Base-by-base conservation (phyloP, 2,888 invertebrate genomes). In the Pterostichus niger region DNA sequence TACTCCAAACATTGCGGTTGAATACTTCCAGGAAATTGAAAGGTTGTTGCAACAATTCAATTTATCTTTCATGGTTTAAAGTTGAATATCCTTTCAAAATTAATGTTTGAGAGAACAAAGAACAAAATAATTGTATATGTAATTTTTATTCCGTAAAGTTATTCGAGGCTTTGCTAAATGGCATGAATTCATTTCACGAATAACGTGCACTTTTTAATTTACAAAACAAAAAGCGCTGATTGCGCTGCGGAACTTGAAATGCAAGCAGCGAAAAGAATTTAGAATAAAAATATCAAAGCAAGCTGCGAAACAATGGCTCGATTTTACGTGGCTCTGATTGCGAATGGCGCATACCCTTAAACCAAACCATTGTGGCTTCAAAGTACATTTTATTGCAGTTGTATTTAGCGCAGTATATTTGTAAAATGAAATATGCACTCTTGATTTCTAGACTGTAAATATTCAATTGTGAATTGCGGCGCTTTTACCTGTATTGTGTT, bases 201-300 rank as follows among this genome's bases (percentile, higher is more conserved):
- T 75, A 75, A 75, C 75, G 52, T 75, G 75, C 52, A 75, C 75
- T 52, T 75, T 75, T 75, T 75, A 52, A 75, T 52, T 75, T 52
- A 75, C 49, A 31, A 52, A 75, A 75, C 49, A 49, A 75, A 44
- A 75, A 44, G 71, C 49, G 31, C 17, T 75, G 75, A 75, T 75
- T 75, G 75, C 52, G 52, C 75, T 9, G 17, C 24, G 75, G 52
- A 61, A 78, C 44, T 78, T 78, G 35, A 78, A 78, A 78, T 78
- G 78, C 59, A 78, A 17, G 40, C 61, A 24, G 40, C 61, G 78
- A 61, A 78, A 75, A 78, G 61, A 78, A 78, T 78, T 56, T 35
- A 61, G 24, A 78, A 78, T 78, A 56, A 78, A 78, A 78, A 78
- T 78, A 59, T 78, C 59, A 78, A 78, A 78, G 78, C 78, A 44